These are phyloP conservation scores for Metaphire vulgaris DNA, from an alignment of 1,140 invertebrate genomes.

Conservation along the genomic window DNA sequence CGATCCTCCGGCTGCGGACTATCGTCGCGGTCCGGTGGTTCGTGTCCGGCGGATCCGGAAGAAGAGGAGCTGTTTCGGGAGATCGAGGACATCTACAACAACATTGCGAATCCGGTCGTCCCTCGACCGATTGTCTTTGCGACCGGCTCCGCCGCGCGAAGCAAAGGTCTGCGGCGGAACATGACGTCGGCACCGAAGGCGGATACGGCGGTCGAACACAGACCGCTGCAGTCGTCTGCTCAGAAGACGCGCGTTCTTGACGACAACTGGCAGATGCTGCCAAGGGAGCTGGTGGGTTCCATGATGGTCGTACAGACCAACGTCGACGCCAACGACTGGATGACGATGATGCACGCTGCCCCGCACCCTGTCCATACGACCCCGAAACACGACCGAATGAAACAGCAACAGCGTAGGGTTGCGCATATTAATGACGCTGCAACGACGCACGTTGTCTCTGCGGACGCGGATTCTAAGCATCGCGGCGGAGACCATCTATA, in stretches of 20 bases:
- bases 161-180: not conserved
- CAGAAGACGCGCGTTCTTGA: not conserved
- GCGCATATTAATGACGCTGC: too few species aligned
- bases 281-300: not conserved
- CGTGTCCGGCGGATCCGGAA: constrained; percentile 27
- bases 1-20: too few species aligned
- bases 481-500: not conserved
- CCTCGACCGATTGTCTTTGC: constrained; percentile 55
- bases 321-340: not conserved
- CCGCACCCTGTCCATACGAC: not conserved
- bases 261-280: not conserved
- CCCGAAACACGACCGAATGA: not conserved
- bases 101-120: constrained; percentile 70
- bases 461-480: not conserved
- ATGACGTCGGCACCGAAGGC: not conserved
- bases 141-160: not conserved
- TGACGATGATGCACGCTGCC: too few species aligned
- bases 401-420: not conserved
- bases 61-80: constrained; percentile 72
- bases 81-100: constrained; percentile 93
- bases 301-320: not conserved
- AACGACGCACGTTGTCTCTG: not conserved
- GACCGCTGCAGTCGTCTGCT: not conserved
- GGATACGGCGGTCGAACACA: not conserved
- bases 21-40: too few species aligned